Percentiles rank a stretch among this genome's conserved stretches.
These are phyloP conservation scores for Equus przewalskii DNA, from an alignment of 2,113 vertebrate genomes.

Conservation along the genomic window DNA sequence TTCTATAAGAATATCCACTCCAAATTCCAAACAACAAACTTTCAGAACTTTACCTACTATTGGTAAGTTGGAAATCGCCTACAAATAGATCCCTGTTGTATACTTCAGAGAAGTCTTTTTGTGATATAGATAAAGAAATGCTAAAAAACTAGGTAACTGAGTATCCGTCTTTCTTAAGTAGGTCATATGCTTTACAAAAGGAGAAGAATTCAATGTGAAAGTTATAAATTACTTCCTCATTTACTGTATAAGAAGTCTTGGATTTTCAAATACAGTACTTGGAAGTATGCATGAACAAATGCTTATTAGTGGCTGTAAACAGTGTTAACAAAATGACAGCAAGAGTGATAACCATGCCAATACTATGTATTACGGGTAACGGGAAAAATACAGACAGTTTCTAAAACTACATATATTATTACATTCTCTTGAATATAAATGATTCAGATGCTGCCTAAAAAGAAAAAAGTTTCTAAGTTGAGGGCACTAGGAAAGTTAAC, in stretches of 20 bases:
- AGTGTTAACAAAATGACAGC: not conserved
- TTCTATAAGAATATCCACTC: slow-evolving; percentile 36
- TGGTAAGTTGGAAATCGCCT: slow-evolving; percentile 6
- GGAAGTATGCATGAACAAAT: slow-evolving; percentile 15
- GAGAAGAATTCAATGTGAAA: slow-evolving; percentile 45
- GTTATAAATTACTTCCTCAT: slow-evolving; percentile 55
- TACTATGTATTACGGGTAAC: not conserved
- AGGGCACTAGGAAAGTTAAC: slow-evolving; percentile 23
- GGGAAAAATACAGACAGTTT: slow-evolving; percentile 10
- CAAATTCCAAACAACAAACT: slow-evolving; percentile 55
- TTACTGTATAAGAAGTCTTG: slow-evolving; percentile 4
- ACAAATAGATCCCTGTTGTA: not conserved
- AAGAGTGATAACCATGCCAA: slow-evolving; percentile 29
- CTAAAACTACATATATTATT: not conserved
- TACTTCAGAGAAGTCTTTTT: slow-evolving; percentile 18
- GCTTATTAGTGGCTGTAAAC: slow-evolving; percentile 10
- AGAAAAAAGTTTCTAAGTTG: slow-evolving; percentile 47
- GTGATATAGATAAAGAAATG: slow-evolving; percentile 2
- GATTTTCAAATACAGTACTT: slow-evolving; percentile 54
- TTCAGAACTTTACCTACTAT: not conserved
- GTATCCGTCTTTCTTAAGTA: not conserved
- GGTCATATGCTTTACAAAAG: not conserved
- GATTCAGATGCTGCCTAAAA: slow-evolving; percentile 15
- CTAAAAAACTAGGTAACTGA: slow-evolving; percentile 39
- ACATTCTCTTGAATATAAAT: slow-evolving; percentile 13